These are phyloP conservation scores for Punctoribates punctum DNA, from an alignment of 2,888 invertebrate species.

Conservation along the genomic window DNA sequence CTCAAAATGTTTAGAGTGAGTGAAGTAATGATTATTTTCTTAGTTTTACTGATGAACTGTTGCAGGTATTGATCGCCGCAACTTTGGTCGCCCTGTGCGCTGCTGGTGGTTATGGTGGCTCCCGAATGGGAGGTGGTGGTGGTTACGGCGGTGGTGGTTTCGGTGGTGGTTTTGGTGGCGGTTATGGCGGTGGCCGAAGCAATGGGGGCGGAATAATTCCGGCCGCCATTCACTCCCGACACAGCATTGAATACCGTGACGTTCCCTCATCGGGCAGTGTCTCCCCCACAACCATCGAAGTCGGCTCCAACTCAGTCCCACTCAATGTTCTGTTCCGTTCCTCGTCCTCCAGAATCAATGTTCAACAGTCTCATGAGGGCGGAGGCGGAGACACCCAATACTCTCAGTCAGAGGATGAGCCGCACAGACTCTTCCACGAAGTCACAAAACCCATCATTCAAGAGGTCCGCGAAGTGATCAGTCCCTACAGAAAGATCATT, in stretches of 20 bases:
- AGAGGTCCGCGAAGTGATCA: slow-evolving; percentile 29
- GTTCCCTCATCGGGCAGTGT: slow-evolving; percentile 33
- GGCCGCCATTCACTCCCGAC: slow-evolving; percentile 34
- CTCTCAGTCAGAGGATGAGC: slow-evolving; percentile 34
- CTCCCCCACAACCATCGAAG: slow-evolving; percentile 30
- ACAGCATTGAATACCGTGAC: slow-evolving; percentile 30
- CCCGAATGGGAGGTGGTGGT: neutral
- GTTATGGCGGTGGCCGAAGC: neutral
- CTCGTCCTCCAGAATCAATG: neutral
- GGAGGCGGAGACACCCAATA: neutral
- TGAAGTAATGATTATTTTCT: no score
- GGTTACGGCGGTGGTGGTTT: neutral
- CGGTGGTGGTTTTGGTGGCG: neutral
- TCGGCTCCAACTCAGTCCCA: slow-evolving; percentile 24
- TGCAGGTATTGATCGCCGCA: no score
- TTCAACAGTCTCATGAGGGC: slow-evolving; percentile 16
- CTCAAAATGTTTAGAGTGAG: no score
- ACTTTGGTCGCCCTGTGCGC: no score
- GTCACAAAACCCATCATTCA: slow-evolving; percentile 37
- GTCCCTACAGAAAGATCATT: slow-evolving; percentile 13
- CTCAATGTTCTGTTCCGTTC: slow-evolving; percentile 35
- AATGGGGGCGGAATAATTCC: slow-evolving; percentile 1
- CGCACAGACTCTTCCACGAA: slow-evolving; percentile 19
- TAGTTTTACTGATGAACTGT: no score
- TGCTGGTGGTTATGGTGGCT: neutral